Evolutionary conservation across 2,113 vertebrate species (phyloP), one percentile per base, ranked within the genome.

Genomic region (Heterocephalus glaber): DNA sequence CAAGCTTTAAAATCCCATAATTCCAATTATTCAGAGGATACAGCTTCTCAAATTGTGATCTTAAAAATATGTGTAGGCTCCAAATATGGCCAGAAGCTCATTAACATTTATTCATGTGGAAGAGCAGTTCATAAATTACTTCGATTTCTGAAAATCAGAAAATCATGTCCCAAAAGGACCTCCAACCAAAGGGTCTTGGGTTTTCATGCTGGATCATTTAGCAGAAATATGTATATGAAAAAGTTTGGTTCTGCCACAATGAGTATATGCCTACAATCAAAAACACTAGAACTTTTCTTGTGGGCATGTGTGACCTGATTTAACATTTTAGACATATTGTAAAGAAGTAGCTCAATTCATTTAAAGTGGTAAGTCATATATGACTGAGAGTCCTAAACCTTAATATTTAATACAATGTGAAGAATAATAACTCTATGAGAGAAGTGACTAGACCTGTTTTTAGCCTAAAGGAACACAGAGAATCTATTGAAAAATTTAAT

Each of bases 281-380:
- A 95, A 60, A 13, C 56, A 60, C 49, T 95, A 72, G 96, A 85
- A 94, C 38, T 96, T 83, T 47, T 90, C 66, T 95, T 96, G 24
- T 94, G 83, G 94, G 85, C 92, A 89, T 0, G 0, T 97, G 89
- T 84, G 7, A 84, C 60, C 54, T 83, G 89, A 56, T 95, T 97
- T 96, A 98, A 95, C 65, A 82, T 98, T 96, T 98, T 86, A 96
- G 92, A 92, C 88, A 96, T 97, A 98, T 97, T 97, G 87, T 3
- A 66, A 97, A 90, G 83, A 97, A 97, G 96, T 81, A 97, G 79
- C 95, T 95, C 61, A 52, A 1, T 96, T 97, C 96, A 96, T 97
- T 79, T 20, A 0, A 98, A 95, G 95, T 96, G 86, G 26, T 89
- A 82, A 83, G 20, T 2, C 0, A 4, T 68, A 8, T 63, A 9